These are phyloP conservation scores for Borostomias antarcticus DNA, from an alignment of 2,797 vertebrate species.

Conservation along the genomic window DNA sequence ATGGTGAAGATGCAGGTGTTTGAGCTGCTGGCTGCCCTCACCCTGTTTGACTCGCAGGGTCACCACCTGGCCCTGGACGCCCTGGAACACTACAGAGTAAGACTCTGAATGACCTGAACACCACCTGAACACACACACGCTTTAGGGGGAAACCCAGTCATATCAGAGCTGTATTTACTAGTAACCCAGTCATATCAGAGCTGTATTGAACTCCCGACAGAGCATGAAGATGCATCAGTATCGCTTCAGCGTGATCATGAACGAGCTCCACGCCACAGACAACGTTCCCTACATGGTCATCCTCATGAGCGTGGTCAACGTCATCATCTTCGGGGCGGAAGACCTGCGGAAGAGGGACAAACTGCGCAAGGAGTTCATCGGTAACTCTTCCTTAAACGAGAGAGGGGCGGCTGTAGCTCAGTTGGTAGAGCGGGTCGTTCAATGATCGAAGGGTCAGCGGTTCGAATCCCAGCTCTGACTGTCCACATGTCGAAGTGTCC, in stretches of 20 bases:
- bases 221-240: conserved; percentile 85
- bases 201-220: conserved; percentile 59
- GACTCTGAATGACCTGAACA: conserved; percentile 20
- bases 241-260: conserved; percentile 88
- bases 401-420: not conserved
- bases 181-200: not conserved
- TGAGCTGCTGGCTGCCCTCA: conserved; percentile 86
- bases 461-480: too few species aligned
- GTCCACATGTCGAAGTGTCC: too few species aligned
- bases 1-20: conserved; percentile 94
- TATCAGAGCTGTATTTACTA: not conserved
- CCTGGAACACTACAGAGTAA: conserved; percentile 87
- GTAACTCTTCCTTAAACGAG: too few species aligned
- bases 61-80: conserved; percentile 81
- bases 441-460: too few species aligned
- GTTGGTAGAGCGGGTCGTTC: too few species aligned
- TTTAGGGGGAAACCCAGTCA: too few species aligned
- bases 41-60: conserved; percentile 80
- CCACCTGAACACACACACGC: too few species aligned
- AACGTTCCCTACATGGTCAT: conserved; percentile 82
- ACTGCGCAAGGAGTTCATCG: conserved; percentile 86
- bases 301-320: conserved; percentile 85
- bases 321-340: conserved; percentile 81
- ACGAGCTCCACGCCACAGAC: conserved; percentile 79
- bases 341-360: conserved; percentile 79